These are phyloP conservation scores for Neocloeon triangulifer DNA, from an alignment of 1,140 invertebrate genomes.

Conservation along the genomic window DNA sequence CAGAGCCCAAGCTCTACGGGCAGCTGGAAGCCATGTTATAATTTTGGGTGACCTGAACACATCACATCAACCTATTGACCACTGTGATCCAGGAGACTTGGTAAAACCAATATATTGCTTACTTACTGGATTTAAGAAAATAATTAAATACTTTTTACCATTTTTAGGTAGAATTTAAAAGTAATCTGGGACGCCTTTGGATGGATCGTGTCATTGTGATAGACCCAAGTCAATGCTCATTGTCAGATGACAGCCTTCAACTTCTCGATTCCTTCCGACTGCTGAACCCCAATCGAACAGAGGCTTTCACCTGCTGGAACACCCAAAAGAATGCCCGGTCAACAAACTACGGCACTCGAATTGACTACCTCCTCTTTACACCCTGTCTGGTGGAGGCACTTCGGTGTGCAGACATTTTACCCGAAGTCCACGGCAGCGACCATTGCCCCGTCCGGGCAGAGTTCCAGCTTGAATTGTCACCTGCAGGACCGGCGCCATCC, in stretches of 20 bases:
- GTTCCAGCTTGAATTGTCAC: no score
- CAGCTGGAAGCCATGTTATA: constrained; percentile 22
- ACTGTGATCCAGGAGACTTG: constrained; percentile 20
- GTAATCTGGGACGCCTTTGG: constrained; percentile 17
- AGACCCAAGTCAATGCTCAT: neutral
- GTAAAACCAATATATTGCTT: constrained; percentile 11
- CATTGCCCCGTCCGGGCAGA: constrained; percentile 36
- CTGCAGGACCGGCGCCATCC: no score
- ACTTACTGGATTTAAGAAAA: no score
- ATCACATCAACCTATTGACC: constrained; percentile 22
- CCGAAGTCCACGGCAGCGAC: constrained; percentile 29
- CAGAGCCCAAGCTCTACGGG: constrained; percentile 18
- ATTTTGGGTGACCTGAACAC: constrained; percentile 31
- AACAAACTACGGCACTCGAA: constrained; percentile 30
- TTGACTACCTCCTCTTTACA: constrained; percentile 30
- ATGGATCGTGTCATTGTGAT: constrained; percentile 17
- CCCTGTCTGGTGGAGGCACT: constrained; percentile 13
- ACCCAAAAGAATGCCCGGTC: constrained; percentile 20
- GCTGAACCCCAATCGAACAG: constrained; percentile 19
- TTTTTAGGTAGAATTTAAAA: constrained; percentile 14
- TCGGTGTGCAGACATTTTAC: constrained; percentile 18
- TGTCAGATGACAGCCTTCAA: constrained; percentile 8
- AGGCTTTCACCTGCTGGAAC: constrained; percentile 30
- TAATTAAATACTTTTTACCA: no score
- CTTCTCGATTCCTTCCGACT: constrained; percentile 27